Evolutionary conservation across 2,113 vertebrate species (phyloP).

Genomic region (Syrrhaptes paradoxus): DNA sequence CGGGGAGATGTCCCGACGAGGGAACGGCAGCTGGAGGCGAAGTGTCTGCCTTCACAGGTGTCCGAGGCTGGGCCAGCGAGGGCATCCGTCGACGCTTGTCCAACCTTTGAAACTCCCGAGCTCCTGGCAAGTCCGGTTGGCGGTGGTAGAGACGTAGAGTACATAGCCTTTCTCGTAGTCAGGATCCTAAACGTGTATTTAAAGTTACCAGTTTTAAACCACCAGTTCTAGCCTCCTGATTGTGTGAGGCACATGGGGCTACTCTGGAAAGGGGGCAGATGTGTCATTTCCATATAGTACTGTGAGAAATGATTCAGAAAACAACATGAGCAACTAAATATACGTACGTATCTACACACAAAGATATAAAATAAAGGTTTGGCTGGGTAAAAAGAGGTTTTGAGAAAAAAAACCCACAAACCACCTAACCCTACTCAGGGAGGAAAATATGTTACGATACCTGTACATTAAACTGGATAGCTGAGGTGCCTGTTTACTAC

Average conservation of each 20-base stretch:
- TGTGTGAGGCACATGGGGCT: rapidly evolving
- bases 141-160: rapidly evolving
- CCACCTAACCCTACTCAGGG: neutral
- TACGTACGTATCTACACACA: rapidly evolving
- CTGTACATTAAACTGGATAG: neutral
- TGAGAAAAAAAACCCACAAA: neutral
- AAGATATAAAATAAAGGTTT: neutral
- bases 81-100: rapidly evolving
- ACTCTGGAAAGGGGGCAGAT: no score
- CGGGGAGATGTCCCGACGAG: neutral
- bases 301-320: neutral
- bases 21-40: neutral
- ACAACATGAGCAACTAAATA: rapidly evolving
- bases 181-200: rapidly evolving
- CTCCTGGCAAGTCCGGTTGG: no score
- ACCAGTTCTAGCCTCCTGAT: rapidly evolving
- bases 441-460: neutral
- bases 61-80: neutral
- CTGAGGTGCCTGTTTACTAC: neutral
- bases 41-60: neutral
- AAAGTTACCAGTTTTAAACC: rapidly evolving
- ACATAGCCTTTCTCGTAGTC: rapidly evolving
- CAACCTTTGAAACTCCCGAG: no score
- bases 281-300: rapidly evolving
- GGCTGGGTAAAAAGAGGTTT: neutral